A percentile compares a stretch with the other conserved stretches of the same genome.
phyloP scores from a whole-genome alignment of 2,113 vertebrate genomes.

The Brachypodius melanocephalos region DNA sequence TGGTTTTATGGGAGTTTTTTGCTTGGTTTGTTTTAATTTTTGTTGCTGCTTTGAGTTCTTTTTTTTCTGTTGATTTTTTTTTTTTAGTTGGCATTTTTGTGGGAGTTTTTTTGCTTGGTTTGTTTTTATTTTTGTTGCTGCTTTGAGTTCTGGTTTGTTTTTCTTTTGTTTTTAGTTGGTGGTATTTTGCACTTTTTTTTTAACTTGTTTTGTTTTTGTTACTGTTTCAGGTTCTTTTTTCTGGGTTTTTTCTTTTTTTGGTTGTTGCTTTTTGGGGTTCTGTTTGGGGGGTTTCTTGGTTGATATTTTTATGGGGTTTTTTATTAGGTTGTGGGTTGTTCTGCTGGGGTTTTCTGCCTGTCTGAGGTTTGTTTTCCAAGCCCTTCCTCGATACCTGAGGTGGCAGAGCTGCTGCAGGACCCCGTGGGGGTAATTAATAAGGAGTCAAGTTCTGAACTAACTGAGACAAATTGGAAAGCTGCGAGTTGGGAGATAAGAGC shows the following conservation, averaged over 20 bases:
- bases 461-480: conserved; percentile 40
- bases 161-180: no score
- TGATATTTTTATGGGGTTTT: no score
- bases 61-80: neutral
- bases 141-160: neutral
- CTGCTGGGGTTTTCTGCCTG: neutral
- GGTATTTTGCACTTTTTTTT: neutral
- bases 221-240: no score
- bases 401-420: neutral
- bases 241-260: neutral
- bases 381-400: neutral
- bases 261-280: neutral
- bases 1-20: no score
- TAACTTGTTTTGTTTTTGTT: neutral
- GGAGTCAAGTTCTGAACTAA: neutral
- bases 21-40: neutral
- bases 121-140: neutral
- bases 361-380: neutral
- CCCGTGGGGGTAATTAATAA: conserved; percentile 1
- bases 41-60: neutral
- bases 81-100: no score
- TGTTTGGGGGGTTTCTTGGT: no score
- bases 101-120: neutral
- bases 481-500: conserved; percentile 39
- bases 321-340: neutral